Percentiles rank a stretch among this genome's conserved stretches.
Conservation (phyloP, 2,797 vertebrate genomes). For the Smutsia temminckii region DNA sequence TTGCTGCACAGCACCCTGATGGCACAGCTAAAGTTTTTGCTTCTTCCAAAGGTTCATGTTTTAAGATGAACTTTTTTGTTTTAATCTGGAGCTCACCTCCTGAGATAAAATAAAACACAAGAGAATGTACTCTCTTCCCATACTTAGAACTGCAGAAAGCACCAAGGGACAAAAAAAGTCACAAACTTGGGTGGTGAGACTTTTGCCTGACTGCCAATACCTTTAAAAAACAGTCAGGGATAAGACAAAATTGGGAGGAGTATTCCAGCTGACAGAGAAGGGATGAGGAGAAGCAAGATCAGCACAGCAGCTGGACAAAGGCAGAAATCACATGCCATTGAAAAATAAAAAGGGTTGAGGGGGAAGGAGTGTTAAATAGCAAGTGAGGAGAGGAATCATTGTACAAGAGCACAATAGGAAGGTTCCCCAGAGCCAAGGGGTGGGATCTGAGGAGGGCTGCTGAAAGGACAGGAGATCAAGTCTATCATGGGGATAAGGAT, state of each 20-base stretch:
- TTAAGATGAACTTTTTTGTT: constrained; percentile 40
- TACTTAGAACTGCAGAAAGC: neutral
- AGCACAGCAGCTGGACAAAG: neutral
- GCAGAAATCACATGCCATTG: neutral
- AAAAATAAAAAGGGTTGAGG: neutral
- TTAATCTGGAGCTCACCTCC: constrained; percentile 55
- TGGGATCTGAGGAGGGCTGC: neutral
- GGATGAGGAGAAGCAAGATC: neutral
- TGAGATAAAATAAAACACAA: constrained; percentile 54
- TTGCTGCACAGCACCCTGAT: neutral
- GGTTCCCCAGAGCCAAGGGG: neutral
- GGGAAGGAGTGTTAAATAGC: neutral
- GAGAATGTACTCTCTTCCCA: constrained; percentile 9
- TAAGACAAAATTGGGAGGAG: neutral
- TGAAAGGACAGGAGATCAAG: neutral
- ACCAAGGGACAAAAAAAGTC: neutral
- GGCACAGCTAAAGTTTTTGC: neutral
- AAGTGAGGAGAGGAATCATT: neutral
- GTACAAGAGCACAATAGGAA: neutral
- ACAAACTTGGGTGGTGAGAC: neutral
- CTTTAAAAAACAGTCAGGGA: neutral
- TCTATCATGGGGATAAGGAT: neutral
- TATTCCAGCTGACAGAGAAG: neutral
- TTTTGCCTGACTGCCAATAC: neutral
- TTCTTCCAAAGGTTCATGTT: constrained; percentile 38